Evolutionary conservation across 2,888 invertebrate genomes (phyloP).

Genomic region (Pandemis corylana): DNA sequence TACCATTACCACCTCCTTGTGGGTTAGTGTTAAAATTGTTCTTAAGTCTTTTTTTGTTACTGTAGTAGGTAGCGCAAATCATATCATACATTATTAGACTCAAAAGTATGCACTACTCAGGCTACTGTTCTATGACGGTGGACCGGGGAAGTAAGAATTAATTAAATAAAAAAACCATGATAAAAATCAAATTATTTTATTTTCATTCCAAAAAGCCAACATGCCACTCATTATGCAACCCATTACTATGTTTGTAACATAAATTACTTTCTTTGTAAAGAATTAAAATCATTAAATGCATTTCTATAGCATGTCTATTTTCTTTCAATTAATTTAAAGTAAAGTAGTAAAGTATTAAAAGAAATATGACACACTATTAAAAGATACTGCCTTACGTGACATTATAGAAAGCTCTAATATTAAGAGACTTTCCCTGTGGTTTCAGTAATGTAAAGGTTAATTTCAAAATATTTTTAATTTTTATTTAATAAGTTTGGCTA

Average conservation of each 20-base stretch:
- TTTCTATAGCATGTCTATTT: slow-evolving; percentile 71
- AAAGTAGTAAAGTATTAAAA: slow-evolving; percentile 66
- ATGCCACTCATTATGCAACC: slow-evolving; percentile 70
- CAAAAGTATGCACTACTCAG: too few species aligned
- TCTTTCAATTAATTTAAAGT: slow-evolving; percentile 66
- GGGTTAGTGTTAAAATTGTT: too few species aligned
- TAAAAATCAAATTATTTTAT: slow-evolving; percentile 67
- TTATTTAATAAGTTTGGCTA: not conserved
- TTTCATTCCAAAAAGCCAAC: slow-evolving; percentile 81
- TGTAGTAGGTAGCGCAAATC: too few species aligned
- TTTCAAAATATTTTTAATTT: not conserved
- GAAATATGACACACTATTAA: slow-evolving; percentile 82
- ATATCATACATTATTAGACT: too few species aligned
- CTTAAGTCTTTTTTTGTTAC: too few species aligned
- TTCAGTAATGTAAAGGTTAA: slow-evolving; percentile 39
- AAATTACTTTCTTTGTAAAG: slow-evolving; percentile 57
- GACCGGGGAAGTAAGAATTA: not conserved
- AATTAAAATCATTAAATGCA: slow-evolving; percentile 75
- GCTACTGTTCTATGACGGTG: too few species aligned
- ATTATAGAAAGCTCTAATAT: slow-evolving; percentile 58
- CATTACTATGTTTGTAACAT: slow-evolving; percentile 59
- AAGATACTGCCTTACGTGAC: slow-evolving; percentile 61
- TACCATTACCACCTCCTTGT: too few species aligned
- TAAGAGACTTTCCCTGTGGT: slow-evolving; percentile 63
- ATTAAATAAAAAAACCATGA: slow-evolving; percentile 49